These are phyloP conservation scores for Nesidiocoris tenuis DNA, from an alignment of 2,888 invertebrate species.

Conservation along the genomic window DNA sequence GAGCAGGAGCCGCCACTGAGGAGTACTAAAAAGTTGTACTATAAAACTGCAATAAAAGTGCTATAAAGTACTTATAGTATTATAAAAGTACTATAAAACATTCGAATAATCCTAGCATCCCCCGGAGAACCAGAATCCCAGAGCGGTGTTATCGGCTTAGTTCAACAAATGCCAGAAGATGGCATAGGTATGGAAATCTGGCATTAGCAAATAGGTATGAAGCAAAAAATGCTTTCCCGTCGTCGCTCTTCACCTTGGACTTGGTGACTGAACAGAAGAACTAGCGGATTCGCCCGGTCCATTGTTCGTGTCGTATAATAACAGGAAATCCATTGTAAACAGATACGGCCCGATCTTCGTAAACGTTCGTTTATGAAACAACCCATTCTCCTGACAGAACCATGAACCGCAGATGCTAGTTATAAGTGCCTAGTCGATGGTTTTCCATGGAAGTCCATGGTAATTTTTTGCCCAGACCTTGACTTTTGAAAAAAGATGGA, in stretches of 20 bases:
- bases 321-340: slow-evolving; percentile 14
- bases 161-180: too few relatives aligned
- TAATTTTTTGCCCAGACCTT: background rate
- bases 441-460: background rate
- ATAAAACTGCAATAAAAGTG: too few relatives aligned
- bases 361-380: background rate
- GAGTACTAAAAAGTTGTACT: too few relatives aligned
- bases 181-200: too few relatives aligned
- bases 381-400: background rate
- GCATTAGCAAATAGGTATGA: too few relatives aligned
- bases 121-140: too few relatives aligned
- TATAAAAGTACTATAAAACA: too few relatives aligned
- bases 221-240: background rate
- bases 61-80: too few relatives aligned
- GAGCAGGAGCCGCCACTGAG: too few relatives aligned
- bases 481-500: too few relatives aligned
- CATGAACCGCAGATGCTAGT: background rate
- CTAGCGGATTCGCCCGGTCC: background rate
- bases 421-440: background rate
- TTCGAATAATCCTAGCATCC: too few relatives aligned
- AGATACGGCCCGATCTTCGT: background rate
- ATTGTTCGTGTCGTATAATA: background rate
- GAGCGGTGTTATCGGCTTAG: too few relatives aligned
- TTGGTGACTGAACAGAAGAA: background rate
- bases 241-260: background rate